Conservation (phyloP, 1,140 invertebrate genomes). For the Xylocopa sonorina region DNA sequence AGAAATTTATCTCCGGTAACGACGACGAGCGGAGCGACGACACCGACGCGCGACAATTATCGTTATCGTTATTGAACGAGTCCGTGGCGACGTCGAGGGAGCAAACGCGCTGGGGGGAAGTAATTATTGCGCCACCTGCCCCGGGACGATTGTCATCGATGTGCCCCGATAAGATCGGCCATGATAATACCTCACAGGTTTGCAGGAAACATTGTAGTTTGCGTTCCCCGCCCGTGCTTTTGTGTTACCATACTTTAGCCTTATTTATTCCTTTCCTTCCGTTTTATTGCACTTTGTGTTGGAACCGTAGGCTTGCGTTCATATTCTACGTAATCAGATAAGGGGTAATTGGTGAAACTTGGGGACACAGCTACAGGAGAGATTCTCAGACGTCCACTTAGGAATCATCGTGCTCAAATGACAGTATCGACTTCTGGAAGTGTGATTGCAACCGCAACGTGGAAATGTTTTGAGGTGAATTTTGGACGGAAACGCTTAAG, state of each 20-base stretch:
- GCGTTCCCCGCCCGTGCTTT: constrained; percentile 37
- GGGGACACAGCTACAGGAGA: too few species aligned
- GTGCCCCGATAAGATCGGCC: constrained; percentile 49
- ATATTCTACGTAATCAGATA: neutral
- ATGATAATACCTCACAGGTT: constrained; percentile 13
- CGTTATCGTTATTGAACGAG: constrained; percentile 63
- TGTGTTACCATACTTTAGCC: constrained; percentile 27
- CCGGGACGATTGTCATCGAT: constrained; percentile 55
- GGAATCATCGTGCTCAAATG: too few species aligned
- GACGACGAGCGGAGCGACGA: constrained; percentile 45
- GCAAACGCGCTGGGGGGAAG: constrained; percentile 36
- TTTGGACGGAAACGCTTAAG: constrained; percentile 18
- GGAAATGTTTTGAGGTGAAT: neutral
- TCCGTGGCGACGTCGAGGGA: neutral
- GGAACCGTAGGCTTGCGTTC: neutral
- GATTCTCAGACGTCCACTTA: too few species aligned
- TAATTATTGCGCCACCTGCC: constrained; percentile 68
- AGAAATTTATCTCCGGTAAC: constrained; percentile 75
- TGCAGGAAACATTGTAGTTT: constrained; percentile 38
- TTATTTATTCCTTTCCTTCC: neutral
- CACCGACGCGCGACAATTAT: constrained; percentile 61
- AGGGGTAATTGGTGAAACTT: neutral
- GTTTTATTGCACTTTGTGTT: neutral
- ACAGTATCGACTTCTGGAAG: too few species aligned
- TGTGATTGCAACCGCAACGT: too few species aligned